phyloP scores from a whole-genome alignment of 2,113 vertebrate species.

The Arothron firmamentum region DNA sequence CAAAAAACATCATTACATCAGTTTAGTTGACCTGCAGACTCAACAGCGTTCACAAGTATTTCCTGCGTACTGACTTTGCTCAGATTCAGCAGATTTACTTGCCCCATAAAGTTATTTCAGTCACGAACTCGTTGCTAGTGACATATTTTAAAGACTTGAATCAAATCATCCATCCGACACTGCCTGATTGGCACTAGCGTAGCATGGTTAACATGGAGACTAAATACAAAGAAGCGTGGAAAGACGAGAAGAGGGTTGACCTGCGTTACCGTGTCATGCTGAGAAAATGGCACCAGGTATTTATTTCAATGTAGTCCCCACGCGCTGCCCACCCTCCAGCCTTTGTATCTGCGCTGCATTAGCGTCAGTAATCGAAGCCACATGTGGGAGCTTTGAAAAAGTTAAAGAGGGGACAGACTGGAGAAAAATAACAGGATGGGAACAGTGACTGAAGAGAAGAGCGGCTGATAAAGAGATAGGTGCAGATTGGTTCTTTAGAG shows the following conservation, averaged over 20 bases:
- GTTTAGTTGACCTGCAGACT: too few relatives aligned
- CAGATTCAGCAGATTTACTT: too few relatives aligned
- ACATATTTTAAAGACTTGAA: too few relatives aligned
- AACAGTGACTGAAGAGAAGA: slow-evolving; percentile 15
- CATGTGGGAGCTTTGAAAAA: slow-evolving; percentile 53
- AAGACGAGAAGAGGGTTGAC: slow-evolving; percentile 10
- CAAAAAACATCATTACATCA: too few relatives aligned
- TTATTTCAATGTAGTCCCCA: slow-evolving; percentile 40
- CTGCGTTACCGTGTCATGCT: slow-evolving; percentile 35
- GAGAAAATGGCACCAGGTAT: slow-evolving; percentile 28
- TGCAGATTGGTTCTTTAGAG: slow-evolving; percentile 7
- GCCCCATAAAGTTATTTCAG: too few relatives aligned
- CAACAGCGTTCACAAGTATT: too few relatives aligned
- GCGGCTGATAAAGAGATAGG: slow-evolving; percentile 50
- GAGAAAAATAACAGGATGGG: slow-evolving; percentile 22
- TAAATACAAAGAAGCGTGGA: not conserved
- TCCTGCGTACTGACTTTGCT: too few relatives aligned
- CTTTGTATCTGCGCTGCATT: slow-evolving; percentile 49
- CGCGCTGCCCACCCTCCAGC: slow-evolving; percentile 34
- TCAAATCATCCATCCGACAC: too few relatives aligned
- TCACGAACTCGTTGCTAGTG: too few relatives aligned
- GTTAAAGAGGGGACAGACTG: slow-evolving; percentile 25
- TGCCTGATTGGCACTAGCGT: too few relatives aligned
- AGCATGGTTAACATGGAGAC: not conserved
- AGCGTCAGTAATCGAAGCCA: slow-evolving; percentile 63